Base-by-base conservation (phyloP, 2,797 vertebrate species). In the Sebastiscus tertius region DNA sequence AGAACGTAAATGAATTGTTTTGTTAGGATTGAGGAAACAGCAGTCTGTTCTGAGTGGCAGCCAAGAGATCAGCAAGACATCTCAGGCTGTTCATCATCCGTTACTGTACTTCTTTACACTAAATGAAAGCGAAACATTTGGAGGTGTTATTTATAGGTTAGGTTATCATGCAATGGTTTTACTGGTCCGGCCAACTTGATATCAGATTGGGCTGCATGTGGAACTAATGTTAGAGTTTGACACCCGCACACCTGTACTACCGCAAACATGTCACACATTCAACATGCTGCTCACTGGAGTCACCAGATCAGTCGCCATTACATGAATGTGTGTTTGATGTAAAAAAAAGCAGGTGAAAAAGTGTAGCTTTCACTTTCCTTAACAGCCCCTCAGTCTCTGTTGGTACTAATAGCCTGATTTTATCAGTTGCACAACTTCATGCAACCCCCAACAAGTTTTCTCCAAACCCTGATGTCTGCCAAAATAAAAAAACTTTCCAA, bases 311-410 rank as follows among this genome's bases (percentile, higher is more conserved):
- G 36, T 62, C 42, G 8, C 29, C 60, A 26, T 64, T 67, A 29
- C 10, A 58, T 62, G 1, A 29, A 39, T 34, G 46, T 62, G 27
- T 54, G 39, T 33, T 70, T 26, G 54, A 55, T 36, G 83, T 79
- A 72, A 75, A 82, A 66, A 75, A 81, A 79, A 42, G 26, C 70
- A 75, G 64, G 39, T 56, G 58, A 74, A 49, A 49, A 49, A 63
- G 56, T 76, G 20, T 26, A 31, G 66, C 20, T 68, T 81, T 66
- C 10, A 72, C 71, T 78, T 79, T 65, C 72, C 68, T 58, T 8
- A 63, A 72, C 61, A 59, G 27, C 62, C 26, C 13, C 16, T 66
- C 16, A 42, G 36, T 60, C 52, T 72, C 70, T 49, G 16, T n/a
- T 61, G 3, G 26, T 14, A 3, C 63, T 13, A 13, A 65, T 75